Percentiles rank a stretch among this genome's conserved stretches.
Evolutionary conservation across 2,797 vertebrate genomes (phyloP).

Genomic region (Pipistrellus nathusii): DNA sequence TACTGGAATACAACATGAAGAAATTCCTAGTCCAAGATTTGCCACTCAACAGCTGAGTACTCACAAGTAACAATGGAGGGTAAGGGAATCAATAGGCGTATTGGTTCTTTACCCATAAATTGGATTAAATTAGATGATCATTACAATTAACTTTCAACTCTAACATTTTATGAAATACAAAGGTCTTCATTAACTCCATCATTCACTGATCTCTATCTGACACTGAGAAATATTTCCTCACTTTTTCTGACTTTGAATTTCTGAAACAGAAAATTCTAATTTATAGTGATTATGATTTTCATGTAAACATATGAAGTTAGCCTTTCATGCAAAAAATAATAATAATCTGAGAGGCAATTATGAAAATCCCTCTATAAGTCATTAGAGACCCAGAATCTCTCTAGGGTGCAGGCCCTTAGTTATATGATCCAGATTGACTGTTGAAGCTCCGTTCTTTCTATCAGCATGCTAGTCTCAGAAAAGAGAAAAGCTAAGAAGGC

Average conservation of each 20-base stretch:
- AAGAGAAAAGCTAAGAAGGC: neutral
- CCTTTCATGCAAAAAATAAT: neutral
- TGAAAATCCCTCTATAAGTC: neutral
- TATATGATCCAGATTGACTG: neutral
- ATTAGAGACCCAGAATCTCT: conserved; percentile 5
- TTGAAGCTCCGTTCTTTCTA: neutral
- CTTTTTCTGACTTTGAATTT: conserved; percentile 26
- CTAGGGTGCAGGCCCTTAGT: neutral
- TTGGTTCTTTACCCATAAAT: neutral
- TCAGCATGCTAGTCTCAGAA: neutral
- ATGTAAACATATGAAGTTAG: conserved; percentile 6
- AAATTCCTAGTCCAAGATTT: neutral
- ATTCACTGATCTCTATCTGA: neutral
- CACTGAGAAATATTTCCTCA: conserved; percentile 2
- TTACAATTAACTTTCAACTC: neutral
- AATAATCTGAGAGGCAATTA: neutral
- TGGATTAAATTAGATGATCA: neutral
- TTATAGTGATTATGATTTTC: conserved; percentile 16
- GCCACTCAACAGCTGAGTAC: neutral
- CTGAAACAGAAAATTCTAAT: conserved; percentile 42
- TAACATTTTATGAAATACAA: conserved; percentile 31
- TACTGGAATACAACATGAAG: neutral
- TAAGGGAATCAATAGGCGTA: neutral
- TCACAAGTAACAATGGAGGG: neutral
- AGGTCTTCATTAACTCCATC: conserved; percentile 40